Evolutionary conservation across 37 sponge, comb jelly and placozoan genomes (phyloP).

Genomic region (Beroe ovata): DNA sequence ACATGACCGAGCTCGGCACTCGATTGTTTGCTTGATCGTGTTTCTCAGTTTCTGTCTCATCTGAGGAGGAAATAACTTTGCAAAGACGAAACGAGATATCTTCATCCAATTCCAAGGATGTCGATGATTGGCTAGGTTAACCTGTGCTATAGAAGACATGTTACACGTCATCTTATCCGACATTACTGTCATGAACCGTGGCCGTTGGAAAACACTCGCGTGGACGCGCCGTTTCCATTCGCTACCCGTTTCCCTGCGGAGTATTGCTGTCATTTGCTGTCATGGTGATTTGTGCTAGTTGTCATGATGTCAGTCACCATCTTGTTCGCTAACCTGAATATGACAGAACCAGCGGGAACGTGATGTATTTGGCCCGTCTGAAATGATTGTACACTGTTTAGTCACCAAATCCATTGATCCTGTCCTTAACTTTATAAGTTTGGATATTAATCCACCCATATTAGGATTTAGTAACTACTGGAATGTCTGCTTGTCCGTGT

Average conservation of each 20-base stretch:
- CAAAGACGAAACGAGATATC: too few relatives aligned
- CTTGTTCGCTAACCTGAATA: neutral
- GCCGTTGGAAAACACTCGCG: constrained; percentile 3
- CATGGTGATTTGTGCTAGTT: neutral
- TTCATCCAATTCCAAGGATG: neutral
- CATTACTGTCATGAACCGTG: neutral
- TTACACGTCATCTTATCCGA: neutral
- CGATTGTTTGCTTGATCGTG: constrained; percentile 33
- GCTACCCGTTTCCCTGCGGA: neutral
- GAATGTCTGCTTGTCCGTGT: too few relatives aligned
- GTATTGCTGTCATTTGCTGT: neutral
- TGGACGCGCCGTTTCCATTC: neutral
- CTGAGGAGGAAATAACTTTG: too few relatives aligned
- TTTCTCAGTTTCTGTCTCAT: constrained; percentile 21
- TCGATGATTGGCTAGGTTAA: neutral
- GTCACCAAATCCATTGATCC: too few relatives aligned
- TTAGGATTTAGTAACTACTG: too few relatives aligned
- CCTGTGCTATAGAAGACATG: constrained; percentile 3
- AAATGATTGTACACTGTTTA: too few relatives aligned
- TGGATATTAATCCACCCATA: too few relatives aligned
- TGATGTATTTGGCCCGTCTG: constrained; percentile 33
- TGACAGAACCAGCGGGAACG: constrained; percentile 34
- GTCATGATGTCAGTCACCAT: too few relatives aligned
- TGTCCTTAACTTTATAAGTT: too few relatives aligned
- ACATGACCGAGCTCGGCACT: neutral